Evolutionary conservation across 2,113 vertebrate species (phyloP).

Genomic region (Illadopsis cleaveri): DNA sequence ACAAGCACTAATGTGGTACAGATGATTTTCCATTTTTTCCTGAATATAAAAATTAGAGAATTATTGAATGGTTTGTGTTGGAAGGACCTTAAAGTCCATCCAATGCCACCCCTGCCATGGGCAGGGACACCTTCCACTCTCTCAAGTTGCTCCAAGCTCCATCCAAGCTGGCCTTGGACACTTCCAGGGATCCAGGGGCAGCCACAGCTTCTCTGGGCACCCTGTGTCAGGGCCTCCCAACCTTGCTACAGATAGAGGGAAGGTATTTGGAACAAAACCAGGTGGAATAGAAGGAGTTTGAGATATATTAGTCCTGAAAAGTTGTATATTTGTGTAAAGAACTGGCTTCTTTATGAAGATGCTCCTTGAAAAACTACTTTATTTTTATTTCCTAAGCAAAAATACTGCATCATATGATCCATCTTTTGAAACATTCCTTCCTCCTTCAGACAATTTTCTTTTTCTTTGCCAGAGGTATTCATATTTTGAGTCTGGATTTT

Average conservation of each 20-base stretch:
- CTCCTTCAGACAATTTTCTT: not conserved
- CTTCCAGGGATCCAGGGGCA: not conserved
- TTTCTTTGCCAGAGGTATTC: not conserved
- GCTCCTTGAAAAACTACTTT: not conserved
- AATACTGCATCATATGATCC: not conserved
- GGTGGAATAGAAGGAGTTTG: not conserved
- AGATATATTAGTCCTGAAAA: not conserved
- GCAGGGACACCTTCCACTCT: not conserved
- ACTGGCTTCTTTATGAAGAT: not conserved
- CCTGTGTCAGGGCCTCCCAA: not conserved
- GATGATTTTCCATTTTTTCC: not conserved
- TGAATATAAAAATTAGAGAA: not conserved
- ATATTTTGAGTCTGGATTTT: not conserved
- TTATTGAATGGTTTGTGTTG: not conserved
- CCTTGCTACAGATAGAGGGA: not conserved
- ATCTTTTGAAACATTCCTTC: not conserved
- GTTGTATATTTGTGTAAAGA: not conserved
- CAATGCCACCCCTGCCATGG: not conserved
- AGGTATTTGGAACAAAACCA: not conserved
- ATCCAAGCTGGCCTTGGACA: fast-evolving
- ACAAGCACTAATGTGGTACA: fast-evolving
- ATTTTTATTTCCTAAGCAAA: not conserved
- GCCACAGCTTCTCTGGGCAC: not conserved
- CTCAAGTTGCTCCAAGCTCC: not conserved
- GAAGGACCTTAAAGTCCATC: not conserved